These are phyloP conservation scores for Luscinia luscinia DNA, from an alignment of 2,797 vertebrate genomes.

Conservation along the genomic window DNA sequence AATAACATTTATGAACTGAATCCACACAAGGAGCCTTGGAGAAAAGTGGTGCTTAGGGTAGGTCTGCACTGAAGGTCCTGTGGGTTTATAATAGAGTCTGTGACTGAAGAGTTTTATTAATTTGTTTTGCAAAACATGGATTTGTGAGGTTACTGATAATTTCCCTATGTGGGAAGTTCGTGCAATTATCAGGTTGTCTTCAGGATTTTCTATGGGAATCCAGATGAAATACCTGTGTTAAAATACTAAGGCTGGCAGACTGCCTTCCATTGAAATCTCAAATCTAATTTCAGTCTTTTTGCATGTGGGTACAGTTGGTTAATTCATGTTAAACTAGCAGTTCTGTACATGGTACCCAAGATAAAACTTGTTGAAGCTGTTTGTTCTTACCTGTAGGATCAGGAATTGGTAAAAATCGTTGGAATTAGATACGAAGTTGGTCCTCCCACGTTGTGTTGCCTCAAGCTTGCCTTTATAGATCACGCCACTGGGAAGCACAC, in stretches of 20 bases:
- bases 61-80: slow-evolving; percentile 16
- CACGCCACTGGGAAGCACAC: slow-evolving; percentile 88
- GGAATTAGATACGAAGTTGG: slow-evolving; percentile 95
- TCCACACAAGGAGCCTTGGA: slow-evolving; percentile 94
- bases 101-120: not conserved
- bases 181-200: not conserved
- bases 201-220: not conserved
- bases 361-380: not conserved
- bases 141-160: not conserved
- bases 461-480: slow-evolving; percentile 95
- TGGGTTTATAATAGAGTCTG: not conserved
- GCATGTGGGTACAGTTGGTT: not conserved
- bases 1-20: slow-evolving; percentile 90
- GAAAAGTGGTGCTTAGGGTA: slow-evolving; percentile 93
- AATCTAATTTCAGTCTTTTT: not conserved
- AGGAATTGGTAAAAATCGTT: slow-evolving; percentile 98
- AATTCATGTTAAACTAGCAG: not conserved
- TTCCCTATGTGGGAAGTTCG: not conserved
- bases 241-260: not conserved
- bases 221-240: not conserved
- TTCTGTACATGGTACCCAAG: not conserved
- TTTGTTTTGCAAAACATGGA: not conserved
- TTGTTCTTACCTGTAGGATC: slow-evolving; percentile 83
- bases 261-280: not conserved
- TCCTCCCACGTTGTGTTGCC: slow-evolving; percentile 93